These are phyloP conservation scores for Catocala nupta DNA, from an alignment of 2,888 invertebrate species.

Conservation along the genomic window DNA sequence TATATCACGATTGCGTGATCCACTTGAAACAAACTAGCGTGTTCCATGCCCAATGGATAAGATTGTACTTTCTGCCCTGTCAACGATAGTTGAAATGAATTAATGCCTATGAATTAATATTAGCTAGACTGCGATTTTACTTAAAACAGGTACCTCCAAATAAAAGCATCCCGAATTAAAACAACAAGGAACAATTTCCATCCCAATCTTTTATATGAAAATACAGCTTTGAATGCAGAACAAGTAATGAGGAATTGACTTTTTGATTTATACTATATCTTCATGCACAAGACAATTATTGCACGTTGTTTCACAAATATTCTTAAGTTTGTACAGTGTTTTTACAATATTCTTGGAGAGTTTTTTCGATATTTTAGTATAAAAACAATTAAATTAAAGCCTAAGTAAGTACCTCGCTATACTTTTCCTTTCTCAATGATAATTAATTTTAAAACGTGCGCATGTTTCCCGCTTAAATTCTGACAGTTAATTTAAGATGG, in stretches of 20 bases:
- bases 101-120: too few species aligned
- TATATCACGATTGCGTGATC: too few species aligned
- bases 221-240: conserved; percentile 1
- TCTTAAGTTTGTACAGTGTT: conserved; percentile 7
- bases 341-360: conserved; percentile 11
- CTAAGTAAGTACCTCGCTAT: conserved; percentile 1
- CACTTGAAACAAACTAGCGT: too few species aligned
- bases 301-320: neutral
- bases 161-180: neutral
- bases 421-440: neutral
- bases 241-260: conserved; percentile 8
- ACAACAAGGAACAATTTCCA: neutral
- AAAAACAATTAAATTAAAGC: neutral
- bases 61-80: too few species aligned
- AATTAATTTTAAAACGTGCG: neutral
- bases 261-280: neutral
- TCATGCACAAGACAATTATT: neutral
- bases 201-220: neutral
- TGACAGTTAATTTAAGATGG: conserved; percentile 31
- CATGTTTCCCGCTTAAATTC: conserved; percentile 9
- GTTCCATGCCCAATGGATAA: too few species aligned
- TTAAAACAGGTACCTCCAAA: conserved; percentile 1
- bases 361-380: conserved; percentile 7
- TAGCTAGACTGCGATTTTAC: too few species aligned
- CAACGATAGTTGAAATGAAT: too few species aligned